Evolutionary conservation across 2,888 invertebrate species (phyloP).

Genomic region (Serripes groenlandicus): DNA sequence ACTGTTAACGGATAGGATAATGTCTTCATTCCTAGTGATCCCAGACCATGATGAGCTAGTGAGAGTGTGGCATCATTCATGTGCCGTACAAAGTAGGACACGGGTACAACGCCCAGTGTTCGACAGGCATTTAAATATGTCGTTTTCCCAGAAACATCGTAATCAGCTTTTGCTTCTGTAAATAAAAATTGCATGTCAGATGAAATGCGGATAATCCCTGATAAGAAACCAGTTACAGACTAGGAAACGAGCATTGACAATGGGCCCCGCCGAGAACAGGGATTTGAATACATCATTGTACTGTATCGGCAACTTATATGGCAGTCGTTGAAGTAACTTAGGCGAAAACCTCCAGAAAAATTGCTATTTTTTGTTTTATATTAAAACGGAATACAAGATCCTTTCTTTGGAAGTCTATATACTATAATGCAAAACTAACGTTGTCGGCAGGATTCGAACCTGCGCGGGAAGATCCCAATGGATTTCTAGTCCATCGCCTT

Average conservation of each 20-base stretch:
- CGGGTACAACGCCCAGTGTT: conserved; percentile 74
- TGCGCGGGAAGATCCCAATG: conserved; percentile 37
- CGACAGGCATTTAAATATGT: conserved; percentile 75
- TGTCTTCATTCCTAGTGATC: conserved; percentile 79
- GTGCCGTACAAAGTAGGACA: conserved; percentile 80
- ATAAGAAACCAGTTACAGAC: too few species aligned
- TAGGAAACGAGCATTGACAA: too few species aligned
- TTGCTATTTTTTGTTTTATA: too few species aligned
- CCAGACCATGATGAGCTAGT: conserved; percentile 82
- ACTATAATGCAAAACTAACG: too few species aligned
- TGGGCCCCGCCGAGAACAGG: too few species aligned
- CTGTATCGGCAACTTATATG: too few species aligned
- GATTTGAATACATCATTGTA: too few species aligned
- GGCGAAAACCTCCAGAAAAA: too few species aligned
- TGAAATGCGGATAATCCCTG: neutral
- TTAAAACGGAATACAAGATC: too few species aligned
- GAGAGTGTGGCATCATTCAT: conserved; percentile 73
- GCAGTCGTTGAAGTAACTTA: too few species aligned
- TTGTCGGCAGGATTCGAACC: conserved; percentile 52
- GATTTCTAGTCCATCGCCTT: conserved; percentile 47
- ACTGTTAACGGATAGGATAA: conserved; percentile 78
- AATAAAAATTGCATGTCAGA: neutral
- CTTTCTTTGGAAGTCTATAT: too few species aligned
- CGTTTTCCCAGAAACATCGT: conserved; percentile 69
- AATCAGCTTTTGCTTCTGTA: conserved; percentile 68